Evolutionary conservation across 92 coral and sea anemone genomes (phyloP).

Genomic region (Phenganax stokvisi): DNA sequence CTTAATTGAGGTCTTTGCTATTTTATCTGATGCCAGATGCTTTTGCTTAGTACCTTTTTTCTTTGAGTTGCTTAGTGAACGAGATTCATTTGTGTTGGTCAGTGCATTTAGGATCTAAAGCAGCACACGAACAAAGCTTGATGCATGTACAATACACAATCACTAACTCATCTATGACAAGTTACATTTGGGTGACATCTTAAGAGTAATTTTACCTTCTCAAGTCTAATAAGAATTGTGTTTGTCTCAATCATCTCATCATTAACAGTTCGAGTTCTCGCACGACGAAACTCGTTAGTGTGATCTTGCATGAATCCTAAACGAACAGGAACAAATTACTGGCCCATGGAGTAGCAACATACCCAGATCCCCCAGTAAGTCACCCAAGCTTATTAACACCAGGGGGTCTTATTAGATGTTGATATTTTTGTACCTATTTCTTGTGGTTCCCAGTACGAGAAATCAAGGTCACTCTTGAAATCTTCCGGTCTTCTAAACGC

Average conservation of each 20-base stretch:
- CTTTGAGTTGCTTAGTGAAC: conserved; percentile 49
- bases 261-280: conserved; percentile 82
- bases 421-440: conserved; percentile 64
- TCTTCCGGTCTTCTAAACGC: conserved; percentile 14
- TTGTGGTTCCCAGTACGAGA: conserved; percentile 88
- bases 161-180: neutral
- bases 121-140: neutral
- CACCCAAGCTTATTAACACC: neutral
- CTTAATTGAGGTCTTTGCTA: too few species aligned
- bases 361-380: neutral
- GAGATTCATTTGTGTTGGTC: conserved; percentile 62
- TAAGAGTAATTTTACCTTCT: conserved; percentile 54
- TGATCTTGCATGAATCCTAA: conserved; percentile 67
- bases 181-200: neutral
- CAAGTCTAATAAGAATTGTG: conserved; percentile 76
- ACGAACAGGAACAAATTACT: neutral
- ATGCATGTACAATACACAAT: conserved; percentile 1
- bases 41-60: conserved; percentile 58
- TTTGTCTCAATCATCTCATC: conserved; percentile 87
- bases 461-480: conserved; percentile 59
- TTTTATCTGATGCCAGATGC: neutral
- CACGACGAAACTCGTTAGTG: conserved; percentile 66
- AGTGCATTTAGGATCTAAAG: conserved; percentile 67
- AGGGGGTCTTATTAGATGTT: neutral
- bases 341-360: neutral